phyloP scores from a whole-genome alignment of 2,888 invertebrate genomes.

The Osedax frankpressi region DNA sequence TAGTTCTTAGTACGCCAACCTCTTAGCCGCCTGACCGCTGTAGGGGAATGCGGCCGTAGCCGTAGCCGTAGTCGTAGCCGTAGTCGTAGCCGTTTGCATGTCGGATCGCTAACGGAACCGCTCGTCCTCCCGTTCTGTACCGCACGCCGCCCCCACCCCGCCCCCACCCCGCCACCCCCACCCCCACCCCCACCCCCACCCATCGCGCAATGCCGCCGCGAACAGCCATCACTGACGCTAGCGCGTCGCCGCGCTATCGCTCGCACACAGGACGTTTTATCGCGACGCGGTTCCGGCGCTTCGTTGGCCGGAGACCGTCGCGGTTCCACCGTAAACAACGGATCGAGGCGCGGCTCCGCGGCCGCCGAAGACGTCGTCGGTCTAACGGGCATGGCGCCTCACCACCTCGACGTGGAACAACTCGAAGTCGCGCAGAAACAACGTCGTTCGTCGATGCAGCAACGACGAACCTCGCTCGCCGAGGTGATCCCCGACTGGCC shows the following conservation, averaged over 20 bases:
- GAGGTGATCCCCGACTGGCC: slow-evolving; percentile 95
- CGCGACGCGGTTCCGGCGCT: background rate
- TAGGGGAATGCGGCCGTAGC: too few species aligned
- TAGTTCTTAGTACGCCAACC: too few species aligned
- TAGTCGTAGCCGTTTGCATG: too few species aligned
- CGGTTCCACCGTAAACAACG: background rate
- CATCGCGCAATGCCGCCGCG: too few species aligned
- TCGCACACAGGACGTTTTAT: background rate
- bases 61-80: too few species aligned
- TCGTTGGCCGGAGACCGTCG: background rate
- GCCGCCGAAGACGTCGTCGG: background rate
- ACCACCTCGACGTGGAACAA: slow-evolving; percentile 24
- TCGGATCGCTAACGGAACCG: too few species aligned
- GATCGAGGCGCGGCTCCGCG: background rate
- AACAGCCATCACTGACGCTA: background rate
- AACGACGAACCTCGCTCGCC: slow-evolving; percentile 72
- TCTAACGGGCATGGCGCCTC: background rate
- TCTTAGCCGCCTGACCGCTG: too few species aligned
- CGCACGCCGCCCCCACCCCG: too few species aligned
- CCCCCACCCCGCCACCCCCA: background rate
- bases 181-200: too few species aligned
- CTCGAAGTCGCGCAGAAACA: slow-evolving; percentile 24
- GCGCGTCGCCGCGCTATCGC: background rate
- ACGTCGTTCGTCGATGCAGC: slow-evolving; percentile 27
- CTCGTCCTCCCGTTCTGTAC: too few species aligned